Evolutionary conservation across 1,140 invertebrate genomes (phyloP), one percentile per base, ranked within the genome.

Genomic region (Macrobrachium rosenbergii): DNA sequence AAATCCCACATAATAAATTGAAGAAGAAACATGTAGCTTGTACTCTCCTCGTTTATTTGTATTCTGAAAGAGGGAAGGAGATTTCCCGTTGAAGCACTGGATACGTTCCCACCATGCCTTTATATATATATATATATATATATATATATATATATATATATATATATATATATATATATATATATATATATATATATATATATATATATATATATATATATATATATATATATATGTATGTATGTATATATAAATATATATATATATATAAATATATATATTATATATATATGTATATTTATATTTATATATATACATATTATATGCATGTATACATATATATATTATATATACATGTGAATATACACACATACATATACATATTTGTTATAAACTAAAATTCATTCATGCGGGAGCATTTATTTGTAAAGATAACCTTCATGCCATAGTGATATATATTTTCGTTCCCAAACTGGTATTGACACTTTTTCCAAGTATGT

Each of bases 221-320:
- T 16, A 67, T 21, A 67, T 16, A 67, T 21, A 14, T 23, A 67
- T 23, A 14, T 5, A 10, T 52, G 45, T 52, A 10, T 52, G 45
- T 52, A 10, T 52, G 45, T 52, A 10, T 52, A 52, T 67, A 67
- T 67, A 67, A 6, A 67, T 67, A 67, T 67, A 67, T 67, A 67
- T 67, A 67, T 67, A 67, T 67, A 67, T 67, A 67, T 67, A 67
- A 6, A 67, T 14, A 67, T 67, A 67, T 14, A 67, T 14, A 67
- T 5, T 67, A 14, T 67, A 23, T 67, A 14, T 67, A 3, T 67
- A 67, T 14, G 14, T 14, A 67, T 67, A 23, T 67, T 6, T 14
- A 23, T 67, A 67, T 14, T 5, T 6, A 67, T 67, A 67, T 67
- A 23, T 14, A n/a, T n/a, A n/a, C n/a, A n/a, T 11, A 8, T 8